Evolutionary conservation across 2,113 vertebrate species (phyloP).

Genomic region (Oceanodroma tethys): DNA sequence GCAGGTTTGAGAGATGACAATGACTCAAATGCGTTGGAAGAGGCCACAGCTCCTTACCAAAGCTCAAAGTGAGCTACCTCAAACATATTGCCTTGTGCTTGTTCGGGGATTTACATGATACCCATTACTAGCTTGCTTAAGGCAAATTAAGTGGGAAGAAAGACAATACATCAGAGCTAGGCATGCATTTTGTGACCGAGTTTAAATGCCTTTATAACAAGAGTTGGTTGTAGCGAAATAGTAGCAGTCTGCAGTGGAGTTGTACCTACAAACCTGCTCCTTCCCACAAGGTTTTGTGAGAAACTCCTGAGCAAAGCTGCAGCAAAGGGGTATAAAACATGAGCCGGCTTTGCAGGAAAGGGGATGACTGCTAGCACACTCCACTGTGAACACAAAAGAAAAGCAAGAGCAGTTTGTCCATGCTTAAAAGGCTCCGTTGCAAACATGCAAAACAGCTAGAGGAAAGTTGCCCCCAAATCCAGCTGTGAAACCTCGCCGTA

Average conservation of each 20-base stretch:
- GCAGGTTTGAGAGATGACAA: neutral
- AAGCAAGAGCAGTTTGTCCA: neutral
- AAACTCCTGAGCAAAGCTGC: neutral
- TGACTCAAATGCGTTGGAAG: neutral
- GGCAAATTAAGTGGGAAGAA: neutral
- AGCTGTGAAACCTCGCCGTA: neutral
- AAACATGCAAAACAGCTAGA: neutral
- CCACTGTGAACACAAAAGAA: neutral
- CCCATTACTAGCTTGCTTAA: neutral
- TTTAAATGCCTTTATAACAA: neutral
- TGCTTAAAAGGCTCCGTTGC: neutral
- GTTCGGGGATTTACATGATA: neutral
- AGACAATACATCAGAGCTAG: neutral
- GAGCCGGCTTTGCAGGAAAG: neutral
- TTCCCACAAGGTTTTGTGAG: neutral
- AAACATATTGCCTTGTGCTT: neutral
- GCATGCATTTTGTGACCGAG: fast-evolving
- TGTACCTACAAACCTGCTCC: neutral
- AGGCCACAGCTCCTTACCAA: neutral
- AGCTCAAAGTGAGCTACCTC: neutral
- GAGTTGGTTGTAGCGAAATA: neutral
- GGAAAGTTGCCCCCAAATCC: neutral
- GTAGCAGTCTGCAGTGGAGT: neutral
- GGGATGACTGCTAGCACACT: too few species aligned
- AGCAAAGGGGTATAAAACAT: neutral